Base-by-base conservation (phyloP, 2,888 invertebrate genomes). In the Lucinisca nassula region DNA sequence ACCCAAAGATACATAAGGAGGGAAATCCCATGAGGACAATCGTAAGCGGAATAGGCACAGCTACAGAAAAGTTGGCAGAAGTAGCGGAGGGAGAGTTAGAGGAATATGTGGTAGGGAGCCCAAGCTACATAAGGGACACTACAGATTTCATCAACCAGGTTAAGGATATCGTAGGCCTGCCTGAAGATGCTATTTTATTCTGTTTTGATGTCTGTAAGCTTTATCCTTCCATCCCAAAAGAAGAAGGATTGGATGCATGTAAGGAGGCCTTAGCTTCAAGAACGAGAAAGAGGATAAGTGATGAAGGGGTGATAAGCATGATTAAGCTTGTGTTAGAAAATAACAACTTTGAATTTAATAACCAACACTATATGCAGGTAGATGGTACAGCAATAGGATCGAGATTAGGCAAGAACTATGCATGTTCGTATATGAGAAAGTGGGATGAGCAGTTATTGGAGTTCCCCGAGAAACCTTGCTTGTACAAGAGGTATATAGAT, bases 361-460 rank as follows among this genome's bases (percentile, higher is more conserved):
- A 86, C 45, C n/a, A n/a, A n/a, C n/a, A n/a, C n/a, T n/a, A n/a
- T n/a, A n/a, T n/a, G n/a, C n/a, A n/a, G n/a, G 72, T 0, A 10
- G 75, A 85, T 0, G 77, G 81, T 1, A 37, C 72, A 40, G 85
- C 81, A 17, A 81, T 81, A 70, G 72, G 78, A 2, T 85, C 72
- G 0, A 82, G 40, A 38, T 17, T 82, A 27, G 82, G 85, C 17
- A 73, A 51, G 24, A 78, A 82, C 37, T 85, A 79, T 67, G 78
- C 78, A 37, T 85, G 75, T 32, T n/a, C 78, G 4, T 78, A 82
- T 38, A 73, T 85, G 85, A 1, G 79, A n/a, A 81, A 82, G 35
- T 74, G 78, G 80, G 72, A 84, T 55, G 80, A 40, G 40, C 40
- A 40, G 40, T 40, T 40, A 40, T 40, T 40, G 14, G 40, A 40